Conservation (phyloP, 2,888 invertebrate genomes). For the Didymodactylos carnosus region DNA sequence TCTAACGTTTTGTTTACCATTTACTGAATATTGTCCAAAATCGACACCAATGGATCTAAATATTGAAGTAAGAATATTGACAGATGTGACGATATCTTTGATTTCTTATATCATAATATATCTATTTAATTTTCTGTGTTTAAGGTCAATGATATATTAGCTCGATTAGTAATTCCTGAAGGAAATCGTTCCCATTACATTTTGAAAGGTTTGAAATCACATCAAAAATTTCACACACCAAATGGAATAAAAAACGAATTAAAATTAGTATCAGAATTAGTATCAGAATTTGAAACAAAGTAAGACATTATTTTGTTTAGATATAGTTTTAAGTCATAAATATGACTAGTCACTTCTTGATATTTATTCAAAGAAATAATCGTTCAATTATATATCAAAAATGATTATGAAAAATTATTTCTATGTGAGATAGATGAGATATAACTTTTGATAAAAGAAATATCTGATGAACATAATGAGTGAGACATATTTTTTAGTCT, state of each 20-base stretch:
- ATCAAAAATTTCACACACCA: neutral
- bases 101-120: neutral
- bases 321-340: too few relatives aligned
- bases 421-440: too few relatives aligned
- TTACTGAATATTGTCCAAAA: neutral
- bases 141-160: constrained; percentile 20
- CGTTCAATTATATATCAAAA: too few relatives aligned
- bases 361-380: too few relatives aligned
- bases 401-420: too few relatives aligned
- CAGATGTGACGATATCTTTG: neutral
- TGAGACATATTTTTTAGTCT: too few relatives aligned
- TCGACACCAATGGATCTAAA: neutral
- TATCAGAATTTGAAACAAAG: neutral
- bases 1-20: neutral
- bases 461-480: too few relatives aligned
- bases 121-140: constrained; percentile 2
- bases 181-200: neutral
- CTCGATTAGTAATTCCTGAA: neutral
- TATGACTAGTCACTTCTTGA: too few relatives aligned
- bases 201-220: neutral
- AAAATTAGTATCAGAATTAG: neutral
- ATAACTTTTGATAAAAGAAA: too few relatives aligned
- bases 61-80: neutral
- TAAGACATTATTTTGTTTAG: neutral
- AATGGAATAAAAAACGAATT: neutral